Evolutionary conservation across 2,797 vertebrate species (phyloP).

Genomic region (Psittacula derbiana): DNA sequence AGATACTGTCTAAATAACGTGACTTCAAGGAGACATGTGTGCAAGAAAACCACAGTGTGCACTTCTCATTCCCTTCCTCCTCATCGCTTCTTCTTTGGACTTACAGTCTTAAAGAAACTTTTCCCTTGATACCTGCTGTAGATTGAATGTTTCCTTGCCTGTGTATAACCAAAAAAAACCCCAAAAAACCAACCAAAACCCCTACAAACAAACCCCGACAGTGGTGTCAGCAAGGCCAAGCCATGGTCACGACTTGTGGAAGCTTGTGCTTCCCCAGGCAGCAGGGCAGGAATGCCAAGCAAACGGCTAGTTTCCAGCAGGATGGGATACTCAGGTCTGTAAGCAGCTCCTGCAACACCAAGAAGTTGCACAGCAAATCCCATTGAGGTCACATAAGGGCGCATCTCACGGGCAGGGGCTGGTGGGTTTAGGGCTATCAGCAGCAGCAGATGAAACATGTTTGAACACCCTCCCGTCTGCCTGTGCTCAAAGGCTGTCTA

Average conservation of each 20-base stretch:
- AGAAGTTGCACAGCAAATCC: not conserved
- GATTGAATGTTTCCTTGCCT: not conserved
- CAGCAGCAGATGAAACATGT: fast-evolving
- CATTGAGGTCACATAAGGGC: fast-evolving
- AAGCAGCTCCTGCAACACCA: not conserved
- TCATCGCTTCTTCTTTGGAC: not conserved
- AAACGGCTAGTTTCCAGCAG: not conserved
- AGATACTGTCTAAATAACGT: not conserved
- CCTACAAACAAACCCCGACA: not conserved
- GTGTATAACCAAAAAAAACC: not conserved
- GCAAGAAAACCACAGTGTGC: not conserved
- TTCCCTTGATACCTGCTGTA: not conserved
- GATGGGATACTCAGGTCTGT: not conserved
- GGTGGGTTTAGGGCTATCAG: not conserved
- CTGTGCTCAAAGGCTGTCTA: fast-evolving
- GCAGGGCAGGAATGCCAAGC: not conserved
- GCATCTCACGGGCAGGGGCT: fast-evolving
- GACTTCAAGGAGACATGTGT: fast-evolving
- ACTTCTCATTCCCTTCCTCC: not conserved
- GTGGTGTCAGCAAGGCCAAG: not conserved
- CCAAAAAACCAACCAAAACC: not conserved
- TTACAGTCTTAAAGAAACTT: not conserved
- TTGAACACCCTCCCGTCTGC: not conserved
- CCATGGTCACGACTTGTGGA: not conserved
- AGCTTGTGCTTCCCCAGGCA: not conserved